These are phyloP conservation scores for Puntigrus tetrazona DNA, from an alignment of 2,113 vertebrate genomes.

Conservation along the genomic window DNA sequence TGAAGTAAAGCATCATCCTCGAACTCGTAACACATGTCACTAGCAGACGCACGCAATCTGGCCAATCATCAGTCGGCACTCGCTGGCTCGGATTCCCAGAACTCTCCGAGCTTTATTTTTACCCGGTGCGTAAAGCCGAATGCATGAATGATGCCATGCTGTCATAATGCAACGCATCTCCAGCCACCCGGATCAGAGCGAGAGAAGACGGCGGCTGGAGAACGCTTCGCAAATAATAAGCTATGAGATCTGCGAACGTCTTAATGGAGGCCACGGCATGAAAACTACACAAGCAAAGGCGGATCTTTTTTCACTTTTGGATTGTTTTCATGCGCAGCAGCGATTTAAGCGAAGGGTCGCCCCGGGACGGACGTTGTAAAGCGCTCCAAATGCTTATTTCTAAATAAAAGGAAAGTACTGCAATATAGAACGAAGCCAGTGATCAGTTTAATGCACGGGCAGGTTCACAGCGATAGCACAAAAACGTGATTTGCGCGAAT, in stretches of 20 bases:
- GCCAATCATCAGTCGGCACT: conserved; percentile 27
- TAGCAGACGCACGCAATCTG: conserved; percentile 25
- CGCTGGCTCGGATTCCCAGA: conserved; percentile 18
- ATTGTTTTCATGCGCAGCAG: neutral
- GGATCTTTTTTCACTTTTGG: neutral
- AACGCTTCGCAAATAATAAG: neutral
- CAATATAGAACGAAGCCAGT: neutral
- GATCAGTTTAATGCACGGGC: neutral
- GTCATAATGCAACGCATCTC: neutral
- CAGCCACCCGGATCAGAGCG: neutral
- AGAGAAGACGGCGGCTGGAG: neutral
- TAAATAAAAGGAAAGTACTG: neutral
- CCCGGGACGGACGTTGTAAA: neutral
- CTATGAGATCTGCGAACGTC: too few species aligned
- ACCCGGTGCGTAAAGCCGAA: conserved; percentile 23
- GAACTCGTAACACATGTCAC: conserved; percentile 15
- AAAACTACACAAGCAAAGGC: neutral
- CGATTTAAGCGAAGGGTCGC: neutral
- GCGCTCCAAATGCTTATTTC: neutral
- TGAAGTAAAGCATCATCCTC: neutral
- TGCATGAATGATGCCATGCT: neutral
- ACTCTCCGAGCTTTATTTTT: conserved; percentile 46
- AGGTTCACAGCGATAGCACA: neutral
- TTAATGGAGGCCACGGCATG: neutral
- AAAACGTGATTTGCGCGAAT: neutral